Evolutionary conservation across 1,140 invertebrate species (phyloP), one percentile per base, ranked within the genome.

Genomic region (Hycleus cichorii): DNA sequence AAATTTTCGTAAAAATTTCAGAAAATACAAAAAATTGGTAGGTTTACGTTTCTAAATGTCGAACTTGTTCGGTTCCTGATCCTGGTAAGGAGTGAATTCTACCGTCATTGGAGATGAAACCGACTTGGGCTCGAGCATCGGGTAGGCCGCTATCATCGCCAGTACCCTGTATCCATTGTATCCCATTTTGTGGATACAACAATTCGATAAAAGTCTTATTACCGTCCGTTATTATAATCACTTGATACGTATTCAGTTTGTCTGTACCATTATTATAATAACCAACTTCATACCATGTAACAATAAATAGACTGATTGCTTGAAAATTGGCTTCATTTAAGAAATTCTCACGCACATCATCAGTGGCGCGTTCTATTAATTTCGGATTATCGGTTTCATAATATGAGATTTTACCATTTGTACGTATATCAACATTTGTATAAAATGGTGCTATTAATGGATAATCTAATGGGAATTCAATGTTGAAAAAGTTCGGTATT

Each of bases 381-480:
- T 80, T 76, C 0, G 76, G 69, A 54, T 89, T 81, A 47, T 82
- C 75, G 0, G 89, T 87, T 76, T 93, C 87, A 58, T 86, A 83
- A 69, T 89, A 93, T 59, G 84, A 91, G 46, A 97, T 82, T 1
- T 75, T 76, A 9, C 93, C 94, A 3, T 78, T 75, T 7, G 64
- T 60, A n/a, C 82, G 80, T 0, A 86, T 91, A 69, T 97, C 93
- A 1, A 97, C 83, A 71, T 97, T 95, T 0, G 90, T 84, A 68
- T 96, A 95, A 57, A 97, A 88, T 1, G 90, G 89, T 0, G 93
- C 90, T 59, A 97, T 91, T 0, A 91, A 81, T 0, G 93, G 89
- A 74, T 93, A 92, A 57, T 92, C 90, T 57, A 95, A 75, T 3
- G 94, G 94, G 73, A 97, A 93, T 66, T 91, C 87, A 9, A 89